Base-by-base conservation (phyloP, 2,888 invertebrate species). In the Erannis defoliaria region DNA sequence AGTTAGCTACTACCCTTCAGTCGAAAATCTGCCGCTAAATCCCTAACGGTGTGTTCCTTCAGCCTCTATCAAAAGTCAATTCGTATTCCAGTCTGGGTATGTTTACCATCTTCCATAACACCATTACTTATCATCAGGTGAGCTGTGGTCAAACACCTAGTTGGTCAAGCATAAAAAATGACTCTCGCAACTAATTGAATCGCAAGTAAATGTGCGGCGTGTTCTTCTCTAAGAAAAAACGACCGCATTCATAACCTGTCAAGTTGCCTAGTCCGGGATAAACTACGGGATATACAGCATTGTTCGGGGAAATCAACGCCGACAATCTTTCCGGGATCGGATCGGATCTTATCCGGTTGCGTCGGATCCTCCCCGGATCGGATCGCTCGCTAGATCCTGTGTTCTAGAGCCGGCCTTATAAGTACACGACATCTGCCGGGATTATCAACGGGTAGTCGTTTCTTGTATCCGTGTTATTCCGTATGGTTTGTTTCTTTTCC, bases 221-320 rank as follows among this genome's bases (percentile, higher is more conserved):
- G 56, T 51, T 49, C 23, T 42, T 57, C 59, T 64, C 23, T 40
- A 40, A 71, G 64, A 67, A 67, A 60, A 68, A 62, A 8, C 8
- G 8, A 8, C 26, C 8, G 26, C 5, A 6, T 26, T 26, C 1
- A 2, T 4, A 4, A 80, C 78, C 78, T 84, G 85, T 84, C 87
- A 82, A 57, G 77, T 78, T 74, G 74, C 71, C 75, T 71, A 72
- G 72, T 64, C 50, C 73, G 73, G 80, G 75, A 82, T 84, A 80
- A 84, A 81, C 80, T 80, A 68, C 68, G 75, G 74, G 80, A 78
- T 73, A 75, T 75, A 76, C 80, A 77, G 80, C 74, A 82, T 84
- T 87, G 85, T 85, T 81, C 77, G 78, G 81, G 80, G 77, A 83
- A 89, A 88, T 88, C 86, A 85, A 80, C 74, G 80, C 75, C 80